A percentile compares a stretch with the other conserved stretches of the same genome.
These are phyloP conservation scores for Lapara coniferarum DNA, from an alignment of 2,888 invertebrate genomes.

Conservation along the genomic window DNA sequence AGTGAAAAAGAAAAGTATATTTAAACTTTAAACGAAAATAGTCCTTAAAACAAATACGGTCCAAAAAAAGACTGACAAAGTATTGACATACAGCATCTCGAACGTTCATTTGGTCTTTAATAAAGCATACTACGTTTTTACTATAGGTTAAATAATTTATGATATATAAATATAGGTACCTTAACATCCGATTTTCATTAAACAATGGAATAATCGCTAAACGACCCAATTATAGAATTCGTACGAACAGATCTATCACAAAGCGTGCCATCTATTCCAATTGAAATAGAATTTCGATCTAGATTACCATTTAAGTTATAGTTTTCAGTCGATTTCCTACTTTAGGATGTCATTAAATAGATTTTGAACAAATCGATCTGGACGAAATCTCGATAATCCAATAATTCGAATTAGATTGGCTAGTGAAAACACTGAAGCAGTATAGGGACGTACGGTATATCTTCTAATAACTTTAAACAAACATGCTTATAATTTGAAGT, in stretches of 20 bases:
- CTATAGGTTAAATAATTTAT: no score
- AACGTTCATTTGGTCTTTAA: no score
- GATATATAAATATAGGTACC: background rate
- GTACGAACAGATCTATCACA: slow-evolving; percentile 2
- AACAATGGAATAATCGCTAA: slow-evolving; percentile 16
- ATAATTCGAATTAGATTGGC: background rate
- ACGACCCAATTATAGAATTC: background rate
- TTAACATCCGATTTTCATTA: background rate
- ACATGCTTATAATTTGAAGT: no score
- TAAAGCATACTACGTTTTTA: no score
- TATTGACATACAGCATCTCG: no score
- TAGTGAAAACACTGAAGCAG: no score
- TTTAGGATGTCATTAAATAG: background rate
- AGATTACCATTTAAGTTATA: background rate
- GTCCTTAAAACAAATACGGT: no score
- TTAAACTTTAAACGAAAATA: no score
- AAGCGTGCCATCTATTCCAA: slow-evolving; percentile 13
- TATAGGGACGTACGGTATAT: no score
- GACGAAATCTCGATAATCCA: background rate
- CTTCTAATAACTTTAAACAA: no score
- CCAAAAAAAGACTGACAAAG: no score
- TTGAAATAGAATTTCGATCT: slow-evolving; percentile 2
- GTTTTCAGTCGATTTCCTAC: background rate
- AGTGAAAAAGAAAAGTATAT: no score
- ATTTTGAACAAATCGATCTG: background rate